Percentiles rank a stretch among this genome's conserved stretches.
These are phyloP conservation scores for Malacoraja senta DNA, from an alignment of 2,797 vertebrate genomes.

Conservation along the genomic window DNA sequence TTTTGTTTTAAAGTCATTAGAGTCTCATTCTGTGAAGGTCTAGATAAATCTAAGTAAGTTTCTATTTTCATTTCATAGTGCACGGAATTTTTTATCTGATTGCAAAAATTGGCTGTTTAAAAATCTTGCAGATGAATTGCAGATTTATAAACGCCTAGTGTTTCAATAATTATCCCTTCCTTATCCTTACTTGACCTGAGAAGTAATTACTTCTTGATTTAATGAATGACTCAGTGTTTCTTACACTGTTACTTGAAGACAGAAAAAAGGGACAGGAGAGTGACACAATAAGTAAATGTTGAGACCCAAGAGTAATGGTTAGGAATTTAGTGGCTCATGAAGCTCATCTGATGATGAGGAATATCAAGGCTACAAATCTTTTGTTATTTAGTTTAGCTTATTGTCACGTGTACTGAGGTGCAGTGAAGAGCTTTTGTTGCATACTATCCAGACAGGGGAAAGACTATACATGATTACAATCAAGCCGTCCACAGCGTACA, in stretches of 20 bases:
- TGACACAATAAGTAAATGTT: neutral
- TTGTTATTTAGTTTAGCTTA: too few relatives aligned
- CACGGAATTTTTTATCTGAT: neutral
- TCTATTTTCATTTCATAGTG: neutral
- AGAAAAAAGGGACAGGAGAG: neutral
- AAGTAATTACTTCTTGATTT: neutral
- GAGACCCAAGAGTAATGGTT: neutral
- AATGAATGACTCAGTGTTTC: neutral
- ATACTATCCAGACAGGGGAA: too few relatives aligned
- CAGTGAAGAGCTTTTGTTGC: too few relatives aligned
- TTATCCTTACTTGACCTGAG: neutral
- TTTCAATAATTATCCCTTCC: neutral
- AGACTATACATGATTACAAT: too few relatives aligned
- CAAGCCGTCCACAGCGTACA: too few relatives aligned
- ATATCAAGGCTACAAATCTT: neutral
- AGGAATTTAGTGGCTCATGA: neutral
- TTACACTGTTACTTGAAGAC: neutral
- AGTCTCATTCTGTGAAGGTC: neutral
- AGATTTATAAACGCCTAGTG: neutral
- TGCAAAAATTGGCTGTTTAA: neutral
- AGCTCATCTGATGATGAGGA: neutral
- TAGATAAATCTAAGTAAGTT: neutral
- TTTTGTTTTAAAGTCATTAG: neutral
- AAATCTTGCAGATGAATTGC: neutral
- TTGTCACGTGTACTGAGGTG: too few relatives aligned